Conservation (phyloP, 2,888 invertebrate species). For the Erebia epiphron region DNA sequence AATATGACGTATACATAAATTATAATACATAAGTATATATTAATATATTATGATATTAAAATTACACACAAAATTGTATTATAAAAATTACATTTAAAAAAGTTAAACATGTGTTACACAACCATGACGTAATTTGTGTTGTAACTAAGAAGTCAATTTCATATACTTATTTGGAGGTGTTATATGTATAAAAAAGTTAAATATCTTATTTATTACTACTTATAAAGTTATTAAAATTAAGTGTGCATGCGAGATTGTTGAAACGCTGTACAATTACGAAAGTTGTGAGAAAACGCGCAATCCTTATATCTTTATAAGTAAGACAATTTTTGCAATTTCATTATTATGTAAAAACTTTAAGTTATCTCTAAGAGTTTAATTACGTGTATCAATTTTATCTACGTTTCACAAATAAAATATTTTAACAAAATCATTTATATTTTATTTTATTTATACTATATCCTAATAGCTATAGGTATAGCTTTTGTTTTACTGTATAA, state of each 20-base stretch:
- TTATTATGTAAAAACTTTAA: conserved; percentile 77
- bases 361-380: conserved; percentile 81
- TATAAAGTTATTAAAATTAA: conserved; percentile 57
- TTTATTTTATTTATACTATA: conserved; percentile 30
- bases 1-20: conserved; percentile 13
- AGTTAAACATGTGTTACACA: conserved; percentile 51
- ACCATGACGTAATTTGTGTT: conserved; percentile 64
- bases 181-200: conserved; percentile 54
- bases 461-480: no score
- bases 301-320: conserved; percentile 61
- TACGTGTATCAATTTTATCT: conserved; percentile 83
- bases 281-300: conserved; percentile 61
- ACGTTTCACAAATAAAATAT: conserved; percentile 83
- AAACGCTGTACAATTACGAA: conserved; percentile 60
- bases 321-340: conserved; percentile 79
- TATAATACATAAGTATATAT: neutral
- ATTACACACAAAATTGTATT: conserved; percentile 16
- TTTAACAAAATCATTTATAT: conserved; percentile 69
- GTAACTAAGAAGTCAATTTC: conserved; percentile 77
- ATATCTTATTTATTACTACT: conserved; percentile 52
- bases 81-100: conserved; percentile 19
- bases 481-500: no score
- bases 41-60: no score
- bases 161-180: conserved; percentile 70
- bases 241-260: conserved; percentile 70